Conservation (phyloP, 2,797 vertebrate species). For the Pseudochirops corinnae region DNA sequence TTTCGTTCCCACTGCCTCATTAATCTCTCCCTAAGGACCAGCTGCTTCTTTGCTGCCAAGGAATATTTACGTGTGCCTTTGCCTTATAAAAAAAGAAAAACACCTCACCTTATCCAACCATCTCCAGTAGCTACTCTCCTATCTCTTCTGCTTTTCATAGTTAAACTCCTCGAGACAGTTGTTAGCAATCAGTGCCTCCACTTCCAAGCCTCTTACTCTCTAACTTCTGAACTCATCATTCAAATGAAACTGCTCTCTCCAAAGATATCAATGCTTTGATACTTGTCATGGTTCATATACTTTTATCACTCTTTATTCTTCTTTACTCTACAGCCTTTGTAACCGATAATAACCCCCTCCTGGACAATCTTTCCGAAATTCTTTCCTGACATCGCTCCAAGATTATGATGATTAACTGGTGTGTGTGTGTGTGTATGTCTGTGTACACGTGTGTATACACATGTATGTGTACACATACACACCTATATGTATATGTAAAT, state of each 20-base stretch:
- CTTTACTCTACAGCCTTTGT: background rate
- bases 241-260: background rate
- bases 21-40: no score
- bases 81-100: no score
- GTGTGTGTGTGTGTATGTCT: no score
- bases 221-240: background rate
- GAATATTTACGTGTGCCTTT: no score
- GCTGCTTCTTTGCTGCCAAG: no score
- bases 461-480: no score
- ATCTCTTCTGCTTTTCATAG: background rate
- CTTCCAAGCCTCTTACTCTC: background rate
- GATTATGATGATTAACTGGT: background rate
- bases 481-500: background rate
- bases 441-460: no score
- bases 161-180: background rate
- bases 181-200: background rate
- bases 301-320: background rate
- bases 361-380: background rate
- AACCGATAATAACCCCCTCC: background rate
- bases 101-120: no score
- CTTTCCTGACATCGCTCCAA: background rate
- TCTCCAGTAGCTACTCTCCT: no score
- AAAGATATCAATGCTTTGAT: background rate
- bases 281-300: background rate
- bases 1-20: no score